phyloP scores from a whole-genome alignment of 2,888 invertebrate genomes.

The Exocentrus adspersus region DNA sequence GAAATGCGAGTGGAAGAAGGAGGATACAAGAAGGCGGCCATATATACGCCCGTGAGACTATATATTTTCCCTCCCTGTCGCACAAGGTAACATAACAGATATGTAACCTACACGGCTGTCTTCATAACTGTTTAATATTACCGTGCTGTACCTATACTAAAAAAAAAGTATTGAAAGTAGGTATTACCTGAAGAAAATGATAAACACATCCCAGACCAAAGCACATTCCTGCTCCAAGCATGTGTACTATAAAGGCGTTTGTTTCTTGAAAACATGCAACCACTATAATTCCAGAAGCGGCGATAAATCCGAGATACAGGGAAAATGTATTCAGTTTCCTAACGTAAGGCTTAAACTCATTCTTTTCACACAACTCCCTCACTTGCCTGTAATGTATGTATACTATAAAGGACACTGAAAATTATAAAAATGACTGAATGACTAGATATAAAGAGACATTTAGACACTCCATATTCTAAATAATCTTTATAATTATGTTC shows the following conservation, averaged over 20 bases:
- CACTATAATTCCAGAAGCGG: slow-evolving; percentile 74
- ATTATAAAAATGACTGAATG: slow-evolving; percentile 18
- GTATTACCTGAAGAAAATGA: slow-evolving; percentile 32
- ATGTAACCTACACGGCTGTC: too few species aligned
- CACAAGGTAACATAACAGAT: too few species aligned
- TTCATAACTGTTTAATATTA: too few species aligned
- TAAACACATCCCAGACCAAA: slow-evolving; percentile 63
- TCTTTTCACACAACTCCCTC: slow-evolving; percentile 53
- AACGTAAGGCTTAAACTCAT: slow-evolving; percentile 47
- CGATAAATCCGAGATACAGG: slow-evolving; percentile 69
- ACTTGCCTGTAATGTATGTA: slow-evolving; percentile 78
- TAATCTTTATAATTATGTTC: too few species aligned
- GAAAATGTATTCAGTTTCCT: slow-evolving; percentile 63
- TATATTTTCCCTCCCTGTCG: too few species aligned
- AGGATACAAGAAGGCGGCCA: too few species aligned
- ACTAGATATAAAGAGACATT: too few species aligned
- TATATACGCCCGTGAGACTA: too few species aligned
- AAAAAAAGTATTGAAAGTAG: not conserved
- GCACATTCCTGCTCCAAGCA: slow-evolving; percentile 75
- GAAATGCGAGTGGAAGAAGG: too few species aligned
- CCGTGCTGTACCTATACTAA: not conserved
- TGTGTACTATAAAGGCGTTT: slow-evolving; percentile 73
- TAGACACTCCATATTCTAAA: too few species aligned
- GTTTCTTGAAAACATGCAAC: slow-evolving; percentile 81
- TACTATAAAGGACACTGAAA: slow-evolving; percentile 73